Conservation (phyloP, 2,797 vertebrate genomes). For the Epinephelus awoara region DNA sequence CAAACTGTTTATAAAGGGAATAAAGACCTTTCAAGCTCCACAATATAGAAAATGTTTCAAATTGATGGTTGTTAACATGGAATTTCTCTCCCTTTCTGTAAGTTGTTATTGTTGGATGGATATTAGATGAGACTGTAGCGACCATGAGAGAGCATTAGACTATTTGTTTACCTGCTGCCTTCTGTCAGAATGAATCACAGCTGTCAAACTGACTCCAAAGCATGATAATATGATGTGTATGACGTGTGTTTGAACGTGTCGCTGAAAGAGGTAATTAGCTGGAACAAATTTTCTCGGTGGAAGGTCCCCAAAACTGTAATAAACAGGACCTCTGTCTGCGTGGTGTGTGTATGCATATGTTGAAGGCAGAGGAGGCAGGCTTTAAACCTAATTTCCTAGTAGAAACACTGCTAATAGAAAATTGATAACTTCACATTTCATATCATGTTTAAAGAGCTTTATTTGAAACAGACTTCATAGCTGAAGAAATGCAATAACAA, state of each 20-base stretch:
- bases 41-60: not conserved
- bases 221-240: not conserved
- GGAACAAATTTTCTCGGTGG: not conserved
- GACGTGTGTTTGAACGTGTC: not conserved
- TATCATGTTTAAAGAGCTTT: not conserved
- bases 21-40: not conserved
- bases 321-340: not conserved
- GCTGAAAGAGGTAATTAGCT: not conserved
- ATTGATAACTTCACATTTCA: not conserved
- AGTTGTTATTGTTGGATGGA: not conserved
- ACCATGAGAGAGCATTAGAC: not conserved
- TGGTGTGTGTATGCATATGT: not conserved
- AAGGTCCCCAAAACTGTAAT: not conserved
- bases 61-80: no score
- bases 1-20: not conserved
- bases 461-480: not conserved
- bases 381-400: not conserved
- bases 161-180: not conserved
- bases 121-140: not conserved
- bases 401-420: not conserved
- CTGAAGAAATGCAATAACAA: not conserved
- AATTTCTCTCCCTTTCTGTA: not conserved
- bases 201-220: not conserved
- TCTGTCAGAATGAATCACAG: constrained; percentile 3
- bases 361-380: not conserved